These are phyloP conservation scores for Oncorhynchus kisutch DNA, from an alignment of 2,113 vertebrate species.

Conservation along the genomic window DNA sequence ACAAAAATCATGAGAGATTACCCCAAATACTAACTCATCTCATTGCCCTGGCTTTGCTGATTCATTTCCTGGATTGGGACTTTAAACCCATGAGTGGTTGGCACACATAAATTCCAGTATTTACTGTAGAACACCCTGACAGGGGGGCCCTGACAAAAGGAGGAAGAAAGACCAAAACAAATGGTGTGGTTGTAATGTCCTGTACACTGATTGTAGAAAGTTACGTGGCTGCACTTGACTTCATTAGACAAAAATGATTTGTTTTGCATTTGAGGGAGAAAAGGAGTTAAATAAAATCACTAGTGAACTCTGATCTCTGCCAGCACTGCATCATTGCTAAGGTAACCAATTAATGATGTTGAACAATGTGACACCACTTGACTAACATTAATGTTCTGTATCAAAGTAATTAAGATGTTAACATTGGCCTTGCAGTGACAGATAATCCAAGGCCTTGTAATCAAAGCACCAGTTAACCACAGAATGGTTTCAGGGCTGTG, in stretches of 20 bases:
- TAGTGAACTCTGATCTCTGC: background rate
- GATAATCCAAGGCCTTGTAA: background rate
- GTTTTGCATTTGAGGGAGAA: too few relatives aligned
- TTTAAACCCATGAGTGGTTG: slow-evolving; percentile 27
- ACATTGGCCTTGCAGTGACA: background rate
- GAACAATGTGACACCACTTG: background rate
- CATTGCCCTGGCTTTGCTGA: slow-evolving; percentile 16
- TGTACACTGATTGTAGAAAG: background rate
- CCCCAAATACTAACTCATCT: slow-evolving; percentile 54
- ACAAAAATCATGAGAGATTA: slow-evolving; percentile 41
- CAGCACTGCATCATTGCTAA: background rate
- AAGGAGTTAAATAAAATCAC: background rate
- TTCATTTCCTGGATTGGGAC: slow-evolving; percentile 20
- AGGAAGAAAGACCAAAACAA: background rate
- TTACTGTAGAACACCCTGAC: background rate
- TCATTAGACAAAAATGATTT: background rate
- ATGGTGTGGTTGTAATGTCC: background rate
- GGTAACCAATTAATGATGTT: too few relatives aligned
- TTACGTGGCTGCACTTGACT: background rate
- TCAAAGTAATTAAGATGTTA: background rate
- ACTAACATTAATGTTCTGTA: background rate
- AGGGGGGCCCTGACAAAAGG: background rate
- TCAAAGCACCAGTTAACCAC: background rate
- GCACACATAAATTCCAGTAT: too few relatives aligned
- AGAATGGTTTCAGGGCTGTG: background rate